phyloP scores from a whole-genome alignment of 92 coral and sea anemone genomes.

The Muricea muricata region DNA sequence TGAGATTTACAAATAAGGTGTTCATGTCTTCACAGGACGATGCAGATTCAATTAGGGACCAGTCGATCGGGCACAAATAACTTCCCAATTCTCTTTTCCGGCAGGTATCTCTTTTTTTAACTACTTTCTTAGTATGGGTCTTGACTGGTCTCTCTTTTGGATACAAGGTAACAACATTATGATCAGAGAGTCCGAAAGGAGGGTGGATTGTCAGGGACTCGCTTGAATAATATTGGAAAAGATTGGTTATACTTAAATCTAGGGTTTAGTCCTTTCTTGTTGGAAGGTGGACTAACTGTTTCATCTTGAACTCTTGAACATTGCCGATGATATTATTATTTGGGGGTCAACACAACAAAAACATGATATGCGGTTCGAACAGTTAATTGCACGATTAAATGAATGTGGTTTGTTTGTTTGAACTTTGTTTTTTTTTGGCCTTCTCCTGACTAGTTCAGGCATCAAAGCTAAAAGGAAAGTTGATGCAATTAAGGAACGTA shows the following conservation, averaged over 20 bases:
- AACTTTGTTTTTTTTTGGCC: slow-evolving; percentile 10
- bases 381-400: not conserved
- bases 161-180: slow-evolving; percentile 7
- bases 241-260: slow-evolving; percentile 57
- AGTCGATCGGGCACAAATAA: slow-evolving; percentile 13
- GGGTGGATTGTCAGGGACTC: not conserved
- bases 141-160: not conserved
- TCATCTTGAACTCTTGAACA: slow-evolving; percentile 39
- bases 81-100: slow-evolving; percentile 40
- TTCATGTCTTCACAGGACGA: not conserved
- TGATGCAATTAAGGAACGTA: slow-evolving; percentile 1
- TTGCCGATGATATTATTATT: slow-evolving; percentile 33
- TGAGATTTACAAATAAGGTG: not conserved
- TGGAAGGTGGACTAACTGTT: slow-evolving; percentile 54
- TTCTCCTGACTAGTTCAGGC: not conserved
- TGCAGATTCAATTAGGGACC: slow-evolving; percentile 1
- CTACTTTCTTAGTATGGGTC: not conserved
- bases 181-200: slow-evolving; percentile 52
- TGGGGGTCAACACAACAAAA: slow-evolving; percentile 67
- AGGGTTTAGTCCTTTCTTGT: slow-evolving; percentile 35
- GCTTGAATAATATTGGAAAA: not conserved
- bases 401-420: not conserved
- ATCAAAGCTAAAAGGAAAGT: slow-evolving; percentile 13
- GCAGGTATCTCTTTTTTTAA: slow-evolving; percentile 7
- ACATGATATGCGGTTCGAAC: not conserved